These are phyloP conservation scores for Phalacrocorax brasilianus DNA, from an alignment of 2,113 vertebrate genomes.

Conservation along the genomic window DNA sequence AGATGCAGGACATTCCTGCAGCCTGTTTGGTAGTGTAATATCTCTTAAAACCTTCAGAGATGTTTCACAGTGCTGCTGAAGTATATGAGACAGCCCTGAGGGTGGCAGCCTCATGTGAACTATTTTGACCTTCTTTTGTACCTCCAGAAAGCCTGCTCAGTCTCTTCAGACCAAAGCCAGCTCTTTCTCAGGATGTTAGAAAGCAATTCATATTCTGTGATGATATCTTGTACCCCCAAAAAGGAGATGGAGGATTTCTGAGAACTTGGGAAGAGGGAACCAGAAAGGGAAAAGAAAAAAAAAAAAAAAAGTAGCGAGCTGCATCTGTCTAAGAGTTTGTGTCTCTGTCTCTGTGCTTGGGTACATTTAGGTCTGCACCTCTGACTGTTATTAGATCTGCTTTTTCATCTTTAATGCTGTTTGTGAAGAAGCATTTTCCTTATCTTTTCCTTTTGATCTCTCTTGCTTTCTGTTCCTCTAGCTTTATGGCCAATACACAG, in stretches of 20 bases:
- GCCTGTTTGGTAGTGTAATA: not conserved
- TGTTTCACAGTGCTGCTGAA: not conserved
- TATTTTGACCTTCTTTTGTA: slow-evolving; percentile 1
- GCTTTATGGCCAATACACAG: slow-evolving; percentile 90
- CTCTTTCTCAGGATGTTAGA: not conserved
- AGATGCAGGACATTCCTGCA: slow-evolving; percentile 33
- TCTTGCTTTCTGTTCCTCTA: slow-evolving; percentile 47
- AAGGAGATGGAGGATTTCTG: not conserved
- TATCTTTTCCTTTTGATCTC: not conserved
- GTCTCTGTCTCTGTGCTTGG: not conserved
- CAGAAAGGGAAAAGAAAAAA: not conserved
- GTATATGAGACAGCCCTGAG: not conserved
- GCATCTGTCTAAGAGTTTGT: not conserved
- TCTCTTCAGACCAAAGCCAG: not conserved
- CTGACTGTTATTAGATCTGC: not conserved
- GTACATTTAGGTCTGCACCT: not conserved
- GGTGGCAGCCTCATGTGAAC: not conserved
- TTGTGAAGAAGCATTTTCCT: not conserved
- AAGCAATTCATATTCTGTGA: not conserved
- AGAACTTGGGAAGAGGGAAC: not conserved
- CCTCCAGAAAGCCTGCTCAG: not conserved
- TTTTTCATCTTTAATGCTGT: not conserved
- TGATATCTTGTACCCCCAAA: not conserved
- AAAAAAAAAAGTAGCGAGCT: not conserved
- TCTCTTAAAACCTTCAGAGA: slow-evolving; percentile 20